These are phyloP conservation scores for Formica aserva DNA, from an alignment of 2,888 invertebrate species.

Conservation along the genomic window DNA sequence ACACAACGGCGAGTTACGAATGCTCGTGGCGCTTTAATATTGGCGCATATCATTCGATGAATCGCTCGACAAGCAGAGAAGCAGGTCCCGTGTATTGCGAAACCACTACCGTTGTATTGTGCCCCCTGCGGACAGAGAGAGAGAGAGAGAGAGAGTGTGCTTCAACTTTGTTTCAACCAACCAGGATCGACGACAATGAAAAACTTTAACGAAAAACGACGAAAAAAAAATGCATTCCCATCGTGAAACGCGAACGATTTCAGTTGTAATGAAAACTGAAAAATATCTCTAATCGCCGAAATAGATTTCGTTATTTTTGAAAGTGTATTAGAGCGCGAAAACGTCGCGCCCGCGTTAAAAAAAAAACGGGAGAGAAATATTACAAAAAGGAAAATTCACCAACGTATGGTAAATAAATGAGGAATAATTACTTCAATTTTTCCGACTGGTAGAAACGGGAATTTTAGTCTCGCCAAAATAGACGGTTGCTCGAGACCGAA, in stretches of 20 bases:
- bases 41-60: neutral
- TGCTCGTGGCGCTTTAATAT: constrained; percentile 25
- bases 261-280: neutral
- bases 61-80: neutral
- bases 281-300: constrained; percentile 7
- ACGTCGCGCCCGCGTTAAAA: neutral
- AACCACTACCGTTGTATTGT: neutral
- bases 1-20: constrained; percentile 26
- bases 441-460: neutral
- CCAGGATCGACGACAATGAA: constrained; percentile 5
- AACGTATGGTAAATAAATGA: constrained; percentile 1
- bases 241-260: neutral
- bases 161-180: neutral
- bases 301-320: constrained; percentile 23
- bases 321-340: neutral
- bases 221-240: constrained; percentile 3
- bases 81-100: neutral
- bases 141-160: neutral
- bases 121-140: neutral
- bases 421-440: constrained; percentile 38
- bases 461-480: constrained; percentile 23
- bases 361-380: neutral
- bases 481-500: constrained; percentile 24
- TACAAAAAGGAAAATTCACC: neutral
- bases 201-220: neutral